Base-by-base conservation (phyloP, 2,888 invertebrate species). In the Anthoptus insignis region DNA sequence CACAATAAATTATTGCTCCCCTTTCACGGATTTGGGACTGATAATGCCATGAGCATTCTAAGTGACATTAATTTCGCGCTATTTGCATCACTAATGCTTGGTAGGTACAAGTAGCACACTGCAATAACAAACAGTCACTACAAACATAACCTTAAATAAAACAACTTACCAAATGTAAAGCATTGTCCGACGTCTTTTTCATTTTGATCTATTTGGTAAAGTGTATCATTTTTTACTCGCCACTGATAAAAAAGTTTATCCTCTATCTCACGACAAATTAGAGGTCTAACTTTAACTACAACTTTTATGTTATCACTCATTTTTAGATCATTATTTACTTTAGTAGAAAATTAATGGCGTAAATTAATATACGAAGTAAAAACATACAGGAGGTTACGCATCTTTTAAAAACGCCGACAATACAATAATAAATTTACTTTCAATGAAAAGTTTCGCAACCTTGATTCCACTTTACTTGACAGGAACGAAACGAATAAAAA, bases 291-390 rank as follows among this genome's bases (percentile, higher is more conserved):
- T 91, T 96, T 96, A 67, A 97, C 96, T 65, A 96, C 96, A 59
- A 97, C 97, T 93, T 96, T 95, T 57, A 97, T 96, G 80, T 95
- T 96, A 80, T 95, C 94, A 79, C 94, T 94, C 95, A 95, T 95
- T 78, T 87, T 86, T 63, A 63, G 67, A 57, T 59, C 71, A 54
- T 64, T 29, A 29, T 39, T 59, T 50, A 29, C 22, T 21, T 22
- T 19, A 13, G 24, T n/a, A 24, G 19, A 8, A n/a, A 45, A 29
- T 37, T 29, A 37, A 27, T 11, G 1, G 6, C 4, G n/a, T 42
- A 14, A 64, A 13, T 27, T 19, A 22, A 29, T 8, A 57, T 8
- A 13, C 16, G 32, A 42, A 58, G 32, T 5, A 29, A 22, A 6
- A 3, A 58, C 45, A 64, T 45, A 56, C 37, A 34, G 53, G 37